Base-by-base conservation (phyloP, 2,113 vertebrate genomes). In the Caranx melampygus region DNA sequence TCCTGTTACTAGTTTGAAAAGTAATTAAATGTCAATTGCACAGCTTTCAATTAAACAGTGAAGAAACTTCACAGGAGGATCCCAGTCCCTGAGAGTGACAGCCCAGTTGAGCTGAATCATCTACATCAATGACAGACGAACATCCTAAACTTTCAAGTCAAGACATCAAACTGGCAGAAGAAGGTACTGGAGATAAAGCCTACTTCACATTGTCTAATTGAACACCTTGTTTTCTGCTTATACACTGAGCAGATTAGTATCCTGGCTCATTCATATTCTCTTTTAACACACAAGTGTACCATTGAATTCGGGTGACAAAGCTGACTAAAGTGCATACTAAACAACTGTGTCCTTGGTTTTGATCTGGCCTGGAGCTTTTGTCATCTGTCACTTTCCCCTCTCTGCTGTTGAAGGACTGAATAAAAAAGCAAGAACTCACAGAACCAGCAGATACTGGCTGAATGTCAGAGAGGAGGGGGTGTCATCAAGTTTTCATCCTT, bases 41-140 rank as follows among this genome's bases (percentile, higher is more conserved):
- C 34, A 52, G 15, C 15, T 33, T 78, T 81, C 51, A 62, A 35
- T 71, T 60, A 65, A 70, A 84, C 34, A 60, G 26, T 68, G 26
- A 57, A 55, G 33, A 75, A 10, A 40, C 65, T 63, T 58, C 55
- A 64, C 45, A 49, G 47, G 76, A 78, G 54, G 83, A 72, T 70
- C 49, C 62, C 26, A 34, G 78, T 79, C 49, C 71, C 44, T 49
- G 6, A 67, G 31, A 16, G 33, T 60, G 49, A 47, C 62, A 26
- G 34, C 40, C 20, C 14, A 59, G 45, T 26, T 59, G 5, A 14
- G 49, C 34, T 47, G 68, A 65, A 78, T 76, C 68, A 73, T 20
- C 62, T 15, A 26, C 9, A 55, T 82, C 69, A 73, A 61, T 59
- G 34, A 60, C 61, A 77, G 77, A 87, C 77, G 51, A 73, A 47